Percentiles rank a stretch among this genome's conserved stretches.
Evolutionary conservation across 2,797 vertebrate genomes (phyloP).

Genomic region (Rhinichthys osculus): DNA sequence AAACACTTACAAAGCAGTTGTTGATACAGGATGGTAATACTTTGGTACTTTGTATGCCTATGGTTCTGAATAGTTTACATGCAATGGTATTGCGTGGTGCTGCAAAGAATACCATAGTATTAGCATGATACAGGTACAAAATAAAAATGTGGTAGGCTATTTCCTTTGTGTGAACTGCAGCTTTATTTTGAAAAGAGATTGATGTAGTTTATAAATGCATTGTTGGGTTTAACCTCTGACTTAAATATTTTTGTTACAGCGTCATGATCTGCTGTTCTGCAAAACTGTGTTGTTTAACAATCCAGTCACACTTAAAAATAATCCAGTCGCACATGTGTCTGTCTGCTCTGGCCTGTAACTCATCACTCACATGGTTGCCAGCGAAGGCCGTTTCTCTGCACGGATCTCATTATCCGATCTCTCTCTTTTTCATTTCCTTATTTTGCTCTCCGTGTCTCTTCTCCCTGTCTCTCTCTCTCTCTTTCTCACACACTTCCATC

Average conservation of each 20-base stretch:
- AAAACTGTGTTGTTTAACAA: conserved; percentile 19
- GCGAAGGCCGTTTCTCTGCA: conserved; percentile 70
- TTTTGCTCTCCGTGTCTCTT: background rate
- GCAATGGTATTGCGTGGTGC: background rate
- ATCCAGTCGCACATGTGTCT: conserved; percentile 48
- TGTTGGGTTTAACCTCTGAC: background rate
- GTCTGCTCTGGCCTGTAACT: conserved; percentile 76
- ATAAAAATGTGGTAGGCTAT: background rate
- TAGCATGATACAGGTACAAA: background rate
- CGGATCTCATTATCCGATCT: conserved; percentile 42
- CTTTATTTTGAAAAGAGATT: background rate
- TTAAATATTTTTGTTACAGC: background rate
- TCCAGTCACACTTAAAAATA: conserved; percentile 35
- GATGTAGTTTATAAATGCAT: background rate
- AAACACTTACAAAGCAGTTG: background rate
- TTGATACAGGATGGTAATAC: background rate
- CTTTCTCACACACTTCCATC: conserved; percentile 54
- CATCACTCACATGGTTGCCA: conserved; percentile 77
- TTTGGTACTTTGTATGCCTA: background rate
- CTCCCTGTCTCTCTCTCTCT: conserved; percentile 2
- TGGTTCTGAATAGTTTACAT: too few relatives aligned
- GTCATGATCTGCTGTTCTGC: conserved; percentile 10
- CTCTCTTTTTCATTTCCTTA: conserved; percentile 47
- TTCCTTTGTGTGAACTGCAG: background rate
- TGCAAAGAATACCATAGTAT: background rate